Evolutionary conservation across 2,888 invertebrate genomes (phyloP).

Genomic region (Leptothorax acervorum): DNA sequence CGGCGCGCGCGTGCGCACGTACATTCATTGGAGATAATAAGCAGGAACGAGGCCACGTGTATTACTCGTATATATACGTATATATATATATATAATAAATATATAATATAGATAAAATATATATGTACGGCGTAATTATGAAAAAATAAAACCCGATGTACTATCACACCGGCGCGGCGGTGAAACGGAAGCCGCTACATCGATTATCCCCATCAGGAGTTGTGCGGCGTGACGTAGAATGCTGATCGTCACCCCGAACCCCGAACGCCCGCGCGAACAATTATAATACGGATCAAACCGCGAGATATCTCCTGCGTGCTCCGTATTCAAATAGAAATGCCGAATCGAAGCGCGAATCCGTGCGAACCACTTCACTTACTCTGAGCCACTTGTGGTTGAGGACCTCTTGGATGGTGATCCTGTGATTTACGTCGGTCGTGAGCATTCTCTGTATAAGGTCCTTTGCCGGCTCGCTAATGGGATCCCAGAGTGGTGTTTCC

Average conservation of each 20-base stretch:
- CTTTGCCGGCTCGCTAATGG: slow-evolving; percentile 97
- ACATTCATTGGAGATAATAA: slow-evolving; percentile 70
- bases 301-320: background rate
- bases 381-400: slow-evolving; percentile 98
- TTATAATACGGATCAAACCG: slow-evolving; percentile 5
- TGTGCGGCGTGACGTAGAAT: slow-evolving; percentile 38
- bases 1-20: slow-evolving; percentile 70
- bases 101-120: slow-evolving; percentile 19
- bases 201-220: slow-evolving; percentile 46
- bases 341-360: background rate
- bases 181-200: slow-evolving; percentile 48
- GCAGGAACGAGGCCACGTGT: slow-evolving; percentile 58
- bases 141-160: slow-evolving; percentile 52
- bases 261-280: slow-evolving; percentile 38
- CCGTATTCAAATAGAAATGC: background rate
- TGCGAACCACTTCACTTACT: slow-evolving; percentile 87
- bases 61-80: slow-evolving; percentile 21
- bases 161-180: slow-evolving; percentile 28
- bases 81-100: slow-evolving; percentile 14
- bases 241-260: slow-evolving; percentile 46
- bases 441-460: slow-evolving; percentile 98
- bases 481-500: slow-evolving; percentile 95
- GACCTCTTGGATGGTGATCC: slow-evolving; percentile 98
- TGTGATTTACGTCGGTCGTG: slow-evolving; percentile 95
- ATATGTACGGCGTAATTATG: slow-evolving; percentile 30